Evolutionary conservation across 2,113 vertebrate genomes (phyloP).

Genomic region (Amblyopsis rosae): DNA sequence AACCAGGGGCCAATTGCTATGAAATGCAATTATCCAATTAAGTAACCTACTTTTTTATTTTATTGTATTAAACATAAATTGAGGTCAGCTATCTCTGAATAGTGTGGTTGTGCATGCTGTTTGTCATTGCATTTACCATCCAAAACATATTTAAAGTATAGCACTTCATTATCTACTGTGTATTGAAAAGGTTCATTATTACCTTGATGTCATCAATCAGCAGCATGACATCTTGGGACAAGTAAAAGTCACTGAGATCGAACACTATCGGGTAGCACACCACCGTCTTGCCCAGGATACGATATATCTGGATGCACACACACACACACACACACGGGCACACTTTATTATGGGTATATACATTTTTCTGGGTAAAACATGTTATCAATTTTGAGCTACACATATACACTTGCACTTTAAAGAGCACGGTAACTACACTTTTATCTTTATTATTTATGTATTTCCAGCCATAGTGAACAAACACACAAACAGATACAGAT

Average conservation of each 20-base stretch:
- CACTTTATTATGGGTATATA: conserved; percentile 2
- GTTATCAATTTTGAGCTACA: conserved; percentile 49
- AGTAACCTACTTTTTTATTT: too few species aligned
- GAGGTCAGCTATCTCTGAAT: too few species aligned
- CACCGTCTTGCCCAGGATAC: conserved; percentile 96
- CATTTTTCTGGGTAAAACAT: conserved; percentile 67
- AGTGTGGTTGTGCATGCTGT: too few species aligned
- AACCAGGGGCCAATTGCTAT: too few species aligned
- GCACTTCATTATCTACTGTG: too few species aligned
- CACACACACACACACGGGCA: not conserved
- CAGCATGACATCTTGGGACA: conserved; percentile 98
- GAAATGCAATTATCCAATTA: too few species aligned
- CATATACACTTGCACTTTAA: conserved; percentile 11
- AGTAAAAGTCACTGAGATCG: conserved; percentile 98
- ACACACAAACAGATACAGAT: conserved; percentile 19
- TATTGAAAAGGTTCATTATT: conserved; percentile 32
- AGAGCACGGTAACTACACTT: not conserved
- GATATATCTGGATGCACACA: conserved; percentile 84
- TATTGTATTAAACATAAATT: too few species aligned
- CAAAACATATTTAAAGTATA: too few species aligned
- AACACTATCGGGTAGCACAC: conserved; percentile 98
- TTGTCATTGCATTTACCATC: too few species aligned
- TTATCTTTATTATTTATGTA: too few species aligned
- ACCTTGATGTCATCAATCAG: conserved; percentile 99
- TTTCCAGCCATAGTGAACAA: not conserved